Evolutionary conservation across 2,797 vertebrate genomes (phyloP).

Genomic region (Thunnus albacares): DNA sequence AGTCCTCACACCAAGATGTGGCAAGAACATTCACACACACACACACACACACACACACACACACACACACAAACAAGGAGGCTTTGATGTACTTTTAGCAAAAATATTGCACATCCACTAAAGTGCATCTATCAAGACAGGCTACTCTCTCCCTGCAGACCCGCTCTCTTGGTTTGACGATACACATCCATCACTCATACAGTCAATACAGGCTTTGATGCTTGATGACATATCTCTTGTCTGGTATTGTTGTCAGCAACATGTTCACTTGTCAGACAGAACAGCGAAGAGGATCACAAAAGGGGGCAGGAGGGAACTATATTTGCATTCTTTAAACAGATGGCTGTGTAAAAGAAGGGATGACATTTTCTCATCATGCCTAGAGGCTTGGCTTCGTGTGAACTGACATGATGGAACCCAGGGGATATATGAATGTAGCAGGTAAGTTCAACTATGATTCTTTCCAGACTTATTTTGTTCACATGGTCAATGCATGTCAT

Average conservation of each 20-base stretch:
- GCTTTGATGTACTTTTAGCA: constrained; percentile 56
- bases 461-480: constrained; percentile 51
- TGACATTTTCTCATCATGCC: constrained; percentile 73
- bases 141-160: constrained; percentile 29
- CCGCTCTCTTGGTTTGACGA: constrained; percentile 33
- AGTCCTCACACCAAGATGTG: constrained; percentile 74
- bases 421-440: constrained; percentile 60
- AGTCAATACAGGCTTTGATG: constrained; percentile 58
- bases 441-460: constrained; percentile 68
- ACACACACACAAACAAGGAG: constrained; percentile 43
- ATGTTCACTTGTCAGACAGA: constrained; percentile 69
- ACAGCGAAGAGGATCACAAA: constrained; percentile 61
- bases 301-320: constrained; percentile 52
- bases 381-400: constrained; percentile 52
- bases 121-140: constrained; percentile 41
- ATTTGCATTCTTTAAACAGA: constrained; percentile 75
- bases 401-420: constrained; percentile 65
- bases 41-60: constrained; percentile 14
- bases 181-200: constrained; percentile 58
- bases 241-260: constrained; percentile 66
- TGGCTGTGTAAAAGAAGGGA: constrained; percentile 59
- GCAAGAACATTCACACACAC: constrained; percentile 74
- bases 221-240: constrained; percentile 72
- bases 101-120: constrained; percentile 27
- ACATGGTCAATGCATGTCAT: constrained; percentile 45